Conservation (phyloP, 1,140 invertebrate genomes). For the Chrysopa pallens region DNA sequence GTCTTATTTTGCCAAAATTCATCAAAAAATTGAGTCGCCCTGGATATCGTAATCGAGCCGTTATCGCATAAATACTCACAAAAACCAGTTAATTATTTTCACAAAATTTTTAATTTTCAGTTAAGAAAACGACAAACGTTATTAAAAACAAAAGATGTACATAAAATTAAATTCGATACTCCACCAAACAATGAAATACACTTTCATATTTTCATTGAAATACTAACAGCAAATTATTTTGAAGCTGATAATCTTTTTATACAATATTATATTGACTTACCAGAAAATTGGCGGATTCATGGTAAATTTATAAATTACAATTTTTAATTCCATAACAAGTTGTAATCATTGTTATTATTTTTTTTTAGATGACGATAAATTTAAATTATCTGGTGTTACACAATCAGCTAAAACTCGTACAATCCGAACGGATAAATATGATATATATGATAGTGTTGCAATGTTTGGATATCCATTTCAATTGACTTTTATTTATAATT, state of each 20-base stretch:
- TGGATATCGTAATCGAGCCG: too few relatives aligned
- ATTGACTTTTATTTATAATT: neutral
- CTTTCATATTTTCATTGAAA: conserved; percentile 18
- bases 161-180: conserved; percentile 11
- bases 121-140: too few relatives aligned
- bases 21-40: too few relatives aligned
- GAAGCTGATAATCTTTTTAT: conserved; percentile 25
- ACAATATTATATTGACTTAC: conserved; percentile 23
- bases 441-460: neutral
- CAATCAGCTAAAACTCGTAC: conserved; percentile 8
- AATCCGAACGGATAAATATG: neutral
- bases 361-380: conserved; percentile 11
- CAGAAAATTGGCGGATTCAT: conserved; percentile 4
- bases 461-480: neutral
- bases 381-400: conserved; percentile 11
- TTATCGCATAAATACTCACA: too few relatives aligned
- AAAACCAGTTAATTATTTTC: too few relatives aligned
- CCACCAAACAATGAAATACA: conserved; percentile 16
- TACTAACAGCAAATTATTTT: conserved; percentile 19
- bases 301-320: conserved; percentile 4
- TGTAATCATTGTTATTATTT: conserved; percentile 5
- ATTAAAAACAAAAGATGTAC: too few relatives aligned
- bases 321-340: conserved; percentile 15
- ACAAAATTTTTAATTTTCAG: too few relatives aligned
- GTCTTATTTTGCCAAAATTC: too few relatives aligned